phyloP scores from a whole-genome alignment of 2,113 vertebrate genomes.

The Papio anubis region DNA sequence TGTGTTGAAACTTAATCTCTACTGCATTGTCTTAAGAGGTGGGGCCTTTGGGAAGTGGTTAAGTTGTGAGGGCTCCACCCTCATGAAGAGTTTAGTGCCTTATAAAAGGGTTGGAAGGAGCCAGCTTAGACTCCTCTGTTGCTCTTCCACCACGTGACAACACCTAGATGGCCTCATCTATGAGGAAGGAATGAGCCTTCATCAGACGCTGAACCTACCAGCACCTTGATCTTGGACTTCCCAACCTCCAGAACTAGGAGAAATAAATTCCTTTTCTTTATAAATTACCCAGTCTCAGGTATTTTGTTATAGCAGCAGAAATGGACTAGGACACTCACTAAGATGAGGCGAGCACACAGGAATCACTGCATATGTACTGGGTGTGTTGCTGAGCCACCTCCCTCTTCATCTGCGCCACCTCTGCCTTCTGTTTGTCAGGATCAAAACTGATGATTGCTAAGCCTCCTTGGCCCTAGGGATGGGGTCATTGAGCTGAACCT shows the following conservation, averaged over 20 bases:
- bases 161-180: not conserved
- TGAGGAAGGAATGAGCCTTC: not conserved
- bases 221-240: not conserved
- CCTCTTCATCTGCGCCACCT: not conserved
- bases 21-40: not conserved
- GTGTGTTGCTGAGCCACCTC: too few species aligned
- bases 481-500: not conserved
- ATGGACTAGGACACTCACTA: not conserved
- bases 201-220: not conserved
- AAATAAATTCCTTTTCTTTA: not conserved
- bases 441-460: not conserved
- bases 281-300: not conserved
- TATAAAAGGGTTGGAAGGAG: not conserved
- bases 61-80: not conserved
- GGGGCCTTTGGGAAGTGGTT: not conserved
- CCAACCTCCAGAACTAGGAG: not conserved
- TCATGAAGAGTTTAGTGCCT: not conserved
- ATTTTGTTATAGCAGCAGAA: not conserved
- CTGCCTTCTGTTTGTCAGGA: not conserved
- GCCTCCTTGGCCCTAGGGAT: not conserved
- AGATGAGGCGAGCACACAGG: not conserved
- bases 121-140: not conserved
- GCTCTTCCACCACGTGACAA: not conserved
- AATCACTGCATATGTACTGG: rapidly evolving
- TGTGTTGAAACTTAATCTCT: not conserved